Evolutionary conservation across 64 coral and sea anemone species (phyloP).

Genomic region (Montipora cactus): DNA sequence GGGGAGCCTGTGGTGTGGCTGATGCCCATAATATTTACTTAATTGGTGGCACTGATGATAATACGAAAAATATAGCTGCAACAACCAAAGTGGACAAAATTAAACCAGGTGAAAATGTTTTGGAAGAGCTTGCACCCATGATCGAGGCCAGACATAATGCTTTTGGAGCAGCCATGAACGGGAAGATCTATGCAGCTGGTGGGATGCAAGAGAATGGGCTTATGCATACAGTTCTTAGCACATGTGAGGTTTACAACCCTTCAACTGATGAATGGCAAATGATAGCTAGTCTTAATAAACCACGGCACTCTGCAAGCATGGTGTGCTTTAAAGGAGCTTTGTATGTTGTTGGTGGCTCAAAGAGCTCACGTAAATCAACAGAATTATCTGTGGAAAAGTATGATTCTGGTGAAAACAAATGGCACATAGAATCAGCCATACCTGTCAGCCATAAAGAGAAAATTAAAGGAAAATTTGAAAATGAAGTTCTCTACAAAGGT

Average conservation of each 20-base stretch:
- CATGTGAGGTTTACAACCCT: slow-evolving; percentile 21
- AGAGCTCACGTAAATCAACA: too few relatives aligned
- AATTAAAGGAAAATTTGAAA: neutral
- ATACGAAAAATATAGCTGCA: too few relatives aligned
- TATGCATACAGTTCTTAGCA: neutral
- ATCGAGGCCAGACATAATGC: neutral
- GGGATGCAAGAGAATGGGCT: neutral
- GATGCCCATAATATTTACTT: neutral
- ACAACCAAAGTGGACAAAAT: neutral
- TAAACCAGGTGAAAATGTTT: neutral
- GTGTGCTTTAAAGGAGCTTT: neutral
- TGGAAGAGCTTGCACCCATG: neutral
- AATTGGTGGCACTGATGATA: neutral
- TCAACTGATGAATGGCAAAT: slow-evolving; percentile 11
- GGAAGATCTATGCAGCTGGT: slow-evolving; percentile 11
- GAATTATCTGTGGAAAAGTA: slow-evolving; percentile 17
- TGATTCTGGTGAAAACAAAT: slow-evolving; percentile 4
- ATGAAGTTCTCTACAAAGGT: neutral
- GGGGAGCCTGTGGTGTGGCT: neutral
- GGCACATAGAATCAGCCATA: neutral
- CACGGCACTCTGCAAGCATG: neutral
- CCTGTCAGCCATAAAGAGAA: neutral
- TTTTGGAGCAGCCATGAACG: slow-evolving; percentile 33
- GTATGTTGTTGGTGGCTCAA: neutral
- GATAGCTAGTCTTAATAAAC: neutral